Percentiles rank a stretch among this genome's conserved stretches.
phyloP scores from a whole-genome alignment of 2,113 vertebrate species.

The Cettia cetti region DNA sequence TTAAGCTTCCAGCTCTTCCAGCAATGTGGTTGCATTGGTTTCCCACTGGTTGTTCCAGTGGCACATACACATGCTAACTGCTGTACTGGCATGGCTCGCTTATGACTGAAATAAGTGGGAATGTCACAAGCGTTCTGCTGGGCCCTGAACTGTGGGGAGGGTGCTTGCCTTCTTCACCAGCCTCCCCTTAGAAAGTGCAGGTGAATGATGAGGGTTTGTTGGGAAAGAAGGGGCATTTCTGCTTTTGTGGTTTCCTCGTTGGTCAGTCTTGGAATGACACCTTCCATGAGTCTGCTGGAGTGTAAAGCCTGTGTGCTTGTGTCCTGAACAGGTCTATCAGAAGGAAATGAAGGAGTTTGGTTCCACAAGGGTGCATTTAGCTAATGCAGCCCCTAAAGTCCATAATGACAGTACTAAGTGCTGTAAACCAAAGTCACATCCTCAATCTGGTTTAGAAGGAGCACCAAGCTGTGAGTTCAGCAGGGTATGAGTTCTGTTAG shows the following conservation, averaged over 20 bases:
- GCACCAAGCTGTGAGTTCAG: neutral
- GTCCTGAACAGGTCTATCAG: neutral
- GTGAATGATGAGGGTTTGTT: neutral
- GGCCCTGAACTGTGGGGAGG: neutral
- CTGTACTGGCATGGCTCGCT: neutral
- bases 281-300: neutral
- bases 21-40: neutral
- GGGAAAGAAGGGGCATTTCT: neutral
- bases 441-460: neutral
- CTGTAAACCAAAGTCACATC: neutral
- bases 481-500: neutral
- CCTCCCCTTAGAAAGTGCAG: neutral
- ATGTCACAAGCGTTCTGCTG: neutral
- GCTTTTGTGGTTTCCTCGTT: neutral
- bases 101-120: neutral
- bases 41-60: neutral
- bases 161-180: neutral
- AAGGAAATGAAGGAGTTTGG: neutral
- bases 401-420: neutral
- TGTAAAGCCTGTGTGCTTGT: neutral
- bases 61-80: neutral
- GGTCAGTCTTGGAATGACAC: neutral
- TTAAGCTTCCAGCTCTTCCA: neutral
- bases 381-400: neutral
- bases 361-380: neutral